A percentile compares a stretch with the other conserved stretches of the same genome.
Conservation (phyloP, 2,113 vertebrate species). For the Xiphophorus couchianus region DNA sequence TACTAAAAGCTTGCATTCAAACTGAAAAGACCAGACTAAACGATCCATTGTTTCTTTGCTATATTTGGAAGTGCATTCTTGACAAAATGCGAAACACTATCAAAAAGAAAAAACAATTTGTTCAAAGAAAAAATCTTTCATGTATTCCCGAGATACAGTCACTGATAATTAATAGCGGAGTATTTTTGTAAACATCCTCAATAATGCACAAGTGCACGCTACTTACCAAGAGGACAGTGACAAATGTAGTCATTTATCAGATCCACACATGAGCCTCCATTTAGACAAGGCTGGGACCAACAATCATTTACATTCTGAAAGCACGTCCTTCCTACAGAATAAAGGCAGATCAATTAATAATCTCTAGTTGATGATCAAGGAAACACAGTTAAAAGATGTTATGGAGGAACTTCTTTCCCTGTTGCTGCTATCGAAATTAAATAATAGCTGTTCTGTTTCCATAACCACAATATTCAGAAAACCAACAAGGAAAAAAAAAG, state of each 20-base stretch:
- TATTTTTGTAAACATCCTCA: constrained; percentile 60
- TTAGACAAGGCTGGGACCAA: constrained; percentile 78
- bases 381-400: constrained; percentile 6
- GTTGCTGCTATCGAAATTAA: background rate
- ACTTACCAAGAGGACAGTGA: constrained; percentile 79
- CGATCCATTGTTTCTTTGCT: background rate
- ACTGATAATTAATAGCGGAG: constrained; percentile 36
- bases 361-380: constrained; percentile 17
- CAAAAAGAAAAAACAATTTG: constrained; percentile 20
- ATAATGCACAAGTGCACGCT: constrained; percentile 44
- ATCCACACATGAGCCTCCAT: constrained; percentile 81
- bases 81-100: constrained; percentile 22
- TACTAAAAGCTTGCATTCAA: constrained; percentile 14
- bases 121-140: constrained; percentile 19
- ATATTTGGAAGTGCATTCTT: constrained; percentile 19
- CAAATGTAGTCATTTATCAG: constrained; percentile 78
- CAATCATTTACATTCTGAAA: constrained; percentile 71
- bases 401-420: background rate
- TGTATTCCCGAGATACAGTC: constrained; percentile 20
- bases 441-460: background rate
- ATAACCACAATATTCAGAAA: background rate
- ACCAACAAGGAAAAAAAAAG: background rate
- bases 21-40: constrained; percentile 1
- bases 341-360: constrained; percentile 33
- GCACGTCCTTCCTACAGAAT: constrained; percentile 77